Evolutionary conservation across 2,113 vertebrate species (phyloP).

Genomic region (Oncorhynchus clarkii): DNA sequence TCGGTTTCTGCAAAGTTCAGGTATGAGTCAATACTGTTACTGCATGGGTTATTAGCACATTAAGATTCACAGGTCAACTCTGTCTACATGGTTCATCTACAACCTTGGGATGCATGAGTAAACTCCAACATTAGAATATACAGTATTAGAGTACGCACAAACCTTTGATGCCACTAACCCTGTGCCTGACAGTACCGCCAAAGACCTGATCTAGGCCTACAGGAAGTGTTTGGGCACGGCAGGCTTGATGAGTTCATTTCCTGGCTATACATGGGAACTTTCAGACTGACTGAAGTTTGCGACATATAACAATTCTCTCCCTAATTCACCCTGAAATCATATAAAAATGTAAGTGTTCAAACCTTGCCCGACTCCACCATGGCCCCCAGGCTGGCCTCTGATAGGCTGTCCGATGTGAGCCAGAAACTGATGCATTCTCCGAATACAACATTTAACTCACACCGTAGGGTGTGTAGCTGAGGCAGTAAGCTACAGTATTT

Average conservation of each 20-base stretch:
- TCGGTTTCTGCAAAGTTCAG: too few species aligned
- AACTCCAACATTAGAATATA: too few species aligned
- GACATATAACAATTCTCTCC: not conserved
- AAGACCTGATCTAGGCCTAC: not conserved
- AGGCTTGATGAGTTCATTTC: not conserved
- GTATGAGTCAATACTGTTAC: too few species aligned
- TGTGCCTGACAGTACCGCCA: not conserved
- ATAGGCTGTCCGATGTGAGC: conserved; percentile 31
- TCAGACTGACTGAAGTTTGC: not conserved
- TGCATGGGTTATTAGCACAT: too few species aligned
- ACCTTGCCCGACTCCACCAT: conserved; percentile 31
- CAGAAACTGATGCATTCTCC: conserved; percentile 34
- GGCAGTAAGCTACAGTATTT: conserved; percentile 30
- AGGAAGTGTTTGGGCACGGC: not conserved
- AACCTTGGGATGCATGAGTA: too few species aligned
- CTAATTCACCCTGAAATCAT: conserved; percentile 56
- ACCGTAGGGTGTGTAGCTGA: conserved; percentile 26
- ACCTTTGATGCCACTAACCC: not conserved
- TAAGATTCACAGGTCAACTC: too few species aligned
- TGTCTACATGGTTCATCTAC: too few species aligned
- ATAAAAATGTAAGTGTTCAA: conserved; percentile 53
- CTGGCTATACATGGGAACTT: conserved; percentile 4
- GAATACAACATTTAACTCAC: conserved; percentile 52
- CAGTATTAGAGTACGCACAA: too few species aligned
- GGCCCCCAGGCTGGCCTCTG: conserved; percentile 13